phyloP scores from a whole-genome alignment of 2,797 vertebrate species.

The Sciurus carolinensis region DNA sequence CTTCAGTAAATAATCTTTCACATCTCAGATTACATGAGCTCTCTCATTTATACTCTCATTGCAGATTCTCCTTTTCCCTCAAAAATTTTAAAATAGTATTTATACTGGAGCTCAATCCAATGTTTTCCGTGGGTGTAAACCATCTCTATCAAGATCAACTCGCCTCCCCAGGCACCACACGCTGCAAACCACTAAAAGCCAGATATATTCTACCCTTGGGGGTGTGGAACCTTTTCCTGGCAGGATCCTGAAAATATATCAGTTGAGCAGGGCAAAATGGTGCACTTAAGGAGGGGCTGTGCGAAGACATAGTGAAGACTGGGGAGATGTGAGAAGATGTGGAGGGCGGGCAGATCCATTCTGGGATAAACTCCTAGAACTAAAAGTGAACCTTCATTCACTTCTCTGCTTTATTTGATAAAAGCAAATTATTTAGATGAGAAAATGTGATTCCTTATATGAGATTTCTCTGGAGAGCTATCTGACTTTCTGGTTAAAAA shows the following conservation, averaged over 20 bases:
- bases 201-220: neutral
- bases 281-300: neutral
- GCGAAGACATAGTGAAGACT: neutral
- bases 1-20: neutral
- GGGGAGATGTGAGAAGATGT: fast-evolving
- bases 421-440: neutral
- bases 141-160: neutral
- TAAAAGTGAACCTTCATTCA: neutral
- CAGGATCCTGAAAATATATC: neutral
- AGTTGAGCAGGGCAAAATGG: fast-evolving
- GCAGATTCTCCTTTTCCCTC: neutral
- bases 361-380: neutral
- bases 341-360: neutral
- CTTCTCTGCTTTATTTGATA: neutral
- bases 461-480: neutral
- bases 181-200: neutral
- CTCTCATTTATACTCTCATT: neutral
- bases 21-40: neutral
- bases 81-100: neutral
- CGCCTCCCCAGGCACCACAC: neutral
- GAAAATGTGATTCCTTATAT: neutral
- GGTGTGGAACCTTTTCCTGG: fast-evolving
- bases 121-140: neutral
- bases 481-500: neutral
- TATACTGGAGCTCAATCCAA: neutral